Evolutionary conservation across 2,888 invertebrate species (phyloP).

Genomic region (Diaphora mendica): DNA sequence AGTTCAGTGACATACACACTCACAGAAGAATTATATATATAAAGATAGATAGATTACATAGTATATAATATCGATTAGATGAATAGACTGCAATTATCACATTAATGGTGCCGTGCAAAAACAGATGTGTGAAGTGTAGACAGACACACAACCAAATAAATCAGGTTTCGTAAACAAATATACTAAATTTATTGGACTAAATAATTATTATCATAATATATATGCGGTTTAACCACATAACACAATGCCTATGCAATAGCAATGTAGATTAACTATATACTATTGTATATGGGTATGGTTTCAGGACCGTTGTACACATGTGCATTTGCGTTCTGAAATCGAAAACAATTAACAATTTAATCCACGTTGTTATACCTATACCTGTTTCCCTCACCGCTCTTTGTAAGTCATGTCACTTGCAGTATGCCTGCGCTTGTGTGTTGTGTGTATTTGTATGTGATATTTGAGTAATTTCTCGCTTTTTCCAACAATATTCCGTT

Average conservation of each 20-base stretch:
- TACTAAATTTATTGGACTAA: neutral
- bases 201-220: too few relatives aligned
- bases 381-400: constrained; percentile 4
- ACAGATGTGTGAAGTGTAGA: neutral
- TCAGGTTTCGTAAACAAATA: neutral
- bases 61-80: neutral
- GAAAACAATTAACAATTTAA: constrained; percentile 1
- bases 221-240: neutral
- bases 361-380: neutral
- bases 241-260: neutral
- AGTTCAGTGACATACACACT: too few relatives aligned
- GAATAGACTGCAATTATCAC: neutral
- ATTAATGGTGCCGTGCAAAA: neutral
- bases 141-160: neutral
- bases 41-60: too few relatives aligned
- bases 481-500: neutral
- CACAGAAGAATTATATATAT: too few relatives aligned
- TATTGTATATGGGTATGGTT: too few relatives aligned
- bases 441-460: neutral
- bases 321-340: neutral
- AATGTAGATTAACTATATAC: neutral
- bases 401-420: constrained; percentile 14
- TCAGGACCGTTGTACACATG: too few relatives aligned
- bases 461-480: neutral
- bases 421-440: neutral